phyloP scores from a whole-genome alignment of 2,113 vertebrate species.

The Gallinago jamesoni region DNA sequence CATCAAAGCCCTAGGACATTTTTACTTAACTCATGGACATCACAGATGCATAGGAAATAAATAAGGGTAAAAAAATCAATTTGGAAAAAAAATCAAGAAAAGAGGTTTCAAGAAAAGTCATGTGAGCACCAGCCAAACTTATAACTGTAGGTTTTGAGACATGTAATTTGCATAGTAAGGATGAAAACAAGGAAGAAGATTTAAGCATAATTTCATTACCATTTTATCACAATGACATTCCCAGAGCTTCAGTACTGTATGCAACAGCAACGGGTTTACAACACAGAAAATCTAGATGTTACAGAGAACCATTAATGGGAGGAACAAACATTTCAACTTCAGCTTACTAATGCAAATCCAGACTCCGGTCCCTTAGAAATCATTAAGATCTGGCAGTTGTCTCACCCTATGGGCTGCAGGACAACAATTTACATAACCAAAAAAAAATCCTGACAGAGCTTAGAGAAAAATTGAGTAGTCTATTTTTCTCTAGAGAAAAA shows the following conservation, averaged over 20 bases:
- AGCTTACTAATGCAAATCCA: background rate
- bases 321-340: background rate
- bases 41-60: background rate
- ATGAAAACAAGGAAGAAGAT: slow-evolving; percentile 19
- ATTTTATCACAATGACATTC: background rate
- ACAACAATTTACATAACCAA: background rate
- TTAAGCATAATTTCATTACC: slow-evolving; percentile 24
- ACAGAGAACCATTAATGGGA: background rate
- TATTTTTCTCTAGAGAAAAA: too few species aligned
- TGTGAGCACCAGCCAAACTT: slow-evolving; percentile 23
- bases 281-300: background rate
- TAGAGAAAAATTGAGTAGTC: background rate
- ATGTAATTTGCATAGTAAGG: background rate
- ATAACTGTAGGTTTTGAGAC: slow-evolving; percentile 14
- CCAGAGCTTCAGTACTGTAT: background rate
- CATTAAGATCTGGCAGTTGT: background rate
- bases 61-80: slow-evolving; percentile 10
- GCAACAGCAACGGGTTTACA: background rate
- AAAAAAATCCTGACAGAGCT: background rate
- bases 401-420: background rate
- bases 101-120: background rate
- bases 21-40: background rate
- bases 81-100: background rate
- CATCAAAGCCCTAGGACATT: background rate
- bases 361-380: background rate